Base-by-base conservation (phyloP, 2,113 vertebrate genomes). In the Empidonax traillii region DNA sequence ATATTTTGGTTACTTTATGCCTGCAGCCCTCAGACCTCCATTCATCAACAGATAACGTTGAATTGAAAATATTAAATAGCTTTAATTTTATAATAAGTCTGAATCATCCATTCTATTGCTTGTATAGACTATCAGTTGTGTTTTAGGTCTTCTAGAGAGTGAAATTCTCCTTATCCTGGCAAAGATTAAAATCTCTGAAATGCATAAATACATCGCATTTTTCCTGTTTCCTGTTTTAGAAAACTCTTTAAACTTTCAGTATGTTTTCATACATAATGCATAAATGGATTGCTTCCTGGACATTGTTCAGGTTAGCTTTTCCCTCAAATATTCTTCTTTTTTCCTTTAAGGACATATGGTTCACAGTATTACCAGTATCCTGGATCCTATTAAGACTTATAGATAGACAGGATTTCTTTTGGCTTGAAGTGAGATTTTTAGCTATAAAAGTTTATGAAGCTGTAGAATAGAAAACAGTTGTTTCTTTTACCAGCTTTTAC, bases 141-240 rank as follows among this genome's bases (percentile, higher is more conserved):
- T 1, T 67, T 51, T 72, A 67, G 22, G 12, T 46, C 55, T 77
- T 93, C 24, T 63, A 46, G 55, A 92, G 59, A 62, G 47, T 66
- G 58, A 85, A 87, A 79, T 58, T 92, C 10, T 33, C 33, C 52
- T 41, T 73, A 69, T 63, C 20, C 65, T 94, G 69, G 16, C 65
- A 75, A 91, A 77, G 59, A 74, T 24, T 28, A 79, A 87, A 73
- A 63, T 63, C 55, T 88, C 52, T 80, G 53, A 73, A 92, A 76
- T 12, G 3, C 37, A 68, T 51, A 39, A 85, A 69, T 62, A 25
- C 25, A 0, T 56, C 33, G 17, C 52, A 5, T 63, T 92, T 79
- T 92, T 90, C 74, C 71, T 77, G 71, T 75, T 93, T 90, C 85
- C 75, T 78, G 55, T 77, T 91, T 86, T 80, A 68, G 75, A 77